Evolutionary conservation across 2,113 vertebrate genomes (phyloP).

Genomic region (Andinoacara biseriatus): DNA sequence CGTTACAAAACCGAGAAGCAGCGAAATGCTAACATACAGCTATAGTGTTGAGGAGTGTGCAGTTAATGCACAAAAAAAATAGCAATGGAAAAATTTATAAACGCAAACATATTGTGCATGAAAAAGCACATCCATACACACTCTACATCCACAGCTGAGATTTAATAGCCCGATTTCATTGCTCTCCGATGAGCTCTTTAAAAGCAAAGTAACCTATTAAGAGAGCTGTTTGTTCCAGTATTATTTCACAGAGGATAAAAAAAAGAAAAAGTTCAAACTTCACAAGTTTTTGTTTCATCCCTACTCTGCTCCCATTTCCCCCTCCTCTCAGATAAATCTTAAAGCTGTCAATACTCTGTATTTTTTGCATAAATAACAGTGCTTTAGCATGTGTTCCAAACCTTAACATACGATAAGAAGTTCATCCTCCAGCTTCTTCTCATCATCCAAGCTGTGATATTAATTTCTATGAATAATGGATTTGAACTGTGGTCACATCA

Average conservation of each 20-base stretch:
- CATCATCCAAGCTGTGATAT: constrained; percentile 15
- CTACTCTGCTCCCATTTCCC: constrained; percentile 29
- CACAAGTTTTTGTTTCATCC: constrained; percentile 53
- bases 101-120: constrained; percentile 22
- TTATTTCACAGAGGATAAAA: constrained; percentile 73
- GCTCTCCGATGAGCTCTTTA: constrained; percentile 70
- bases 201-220: constrained; percentile 71
- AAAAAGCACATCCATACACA: constrained; percentile 1
- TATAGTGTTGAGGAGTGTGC: constrained; percentile 16
- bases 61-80: neutral
- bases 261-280: constrained; percentile 67
- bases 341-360: constrained; percentile 36
- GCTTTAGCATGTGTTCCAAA: constrained; percentile 12
- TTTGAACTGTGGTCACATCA: constrained; percentile 54
- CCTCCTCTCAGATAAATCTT: constrained; percentile 43
- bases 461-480: constrained; percentile 57
- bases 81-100: constrained; percentile 26
- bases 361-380: constrained; percentile 20
- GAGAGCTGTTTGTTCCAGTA: constrained; percentile 53
- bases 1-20: constrained; percentile 64
- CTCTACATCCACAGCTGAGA: constrained; percentile 47
- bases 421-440: constrained; percentile 18
- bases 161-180: constrained; percentile 71
- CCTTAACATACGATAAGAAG: constrained; percentile 1
- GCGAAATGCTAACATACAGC: constrained; percentile 60